phyloP scores from a whole-genome alignment of 2,888 invertebrate genomes.

The Philhelius pedissequus region DNA sequence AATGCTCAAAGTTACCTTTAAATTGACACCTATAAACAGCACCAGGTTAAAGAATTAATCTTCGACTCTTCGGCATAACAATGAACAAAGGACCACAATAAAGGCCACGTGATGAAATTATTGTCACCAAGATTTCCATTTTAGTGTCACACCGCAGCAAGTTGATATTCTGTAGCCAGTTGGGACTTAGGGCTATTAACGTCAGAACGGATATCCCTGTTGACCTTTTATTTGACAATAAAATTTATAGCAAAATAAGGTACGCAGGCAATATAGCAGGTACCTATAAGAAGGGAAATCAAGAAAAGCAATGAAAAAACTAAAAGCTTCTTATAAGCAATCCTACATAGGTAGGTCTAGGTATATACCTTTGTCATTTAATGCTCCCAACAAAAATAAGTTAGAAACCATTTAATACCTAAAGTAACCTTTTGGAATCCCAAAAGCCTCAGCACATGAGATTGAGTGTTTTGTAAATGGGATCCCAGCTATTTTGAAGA shows the following conservation, averaged over 20 bases:
- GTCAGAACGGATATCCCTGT: slow-evolving; percentile 58
- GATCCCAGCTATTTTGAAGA: slow-evolving; percentile 17
- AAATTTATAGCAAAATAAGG: slow-evolving; percentile 31
- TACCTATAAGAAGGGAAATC: background rate
- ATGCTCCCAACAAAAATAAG: background rate
- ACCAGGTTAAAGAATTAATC: slow-evolving; percentile 46
- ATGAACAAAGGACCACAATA: slow-evolving; percentile 44
- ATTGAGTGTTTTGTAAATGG: slow-evolving; percentile 21
- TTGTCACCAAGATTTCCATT: slow-evolving; percentile 57
- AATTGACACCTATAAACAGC: slow-evolving; percentile 56
- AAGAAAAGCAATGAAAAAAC: background rate
- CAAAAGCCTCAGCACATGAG: background rate
- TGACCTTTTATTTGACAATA: slow-evolving; percentile 65
- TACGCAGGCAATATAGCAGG: background rate
- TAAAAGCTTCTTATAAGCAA: background rate
- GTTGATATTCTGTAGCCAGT: slow-evolving; percentile 35
- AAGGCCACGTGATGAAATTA: slow-evolving; percentile 60
- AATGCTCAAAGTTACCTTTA: slow-evolving; percentile 49
- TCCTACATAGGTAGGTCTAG: too few species aligned
- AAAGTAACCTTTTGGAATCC: slow-evolving; percentile 21
- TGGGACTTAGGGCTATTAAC: slow-evolving; percentile 49
- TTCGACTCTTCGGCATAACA: slow-evolving; percentile 35
- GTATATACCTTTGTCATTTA: slow-evolving; percentile 12
- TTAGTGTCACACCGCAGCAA: slow-evolving; percentile 61
- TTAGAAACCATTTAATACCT: slow-evolving; percentile 31